These are phyloP conservation scores for Thalassaphorura encarpata DNA, from an alignment of 1,140 invertebrate genomes.

Conservation along the genomic window DNA sequence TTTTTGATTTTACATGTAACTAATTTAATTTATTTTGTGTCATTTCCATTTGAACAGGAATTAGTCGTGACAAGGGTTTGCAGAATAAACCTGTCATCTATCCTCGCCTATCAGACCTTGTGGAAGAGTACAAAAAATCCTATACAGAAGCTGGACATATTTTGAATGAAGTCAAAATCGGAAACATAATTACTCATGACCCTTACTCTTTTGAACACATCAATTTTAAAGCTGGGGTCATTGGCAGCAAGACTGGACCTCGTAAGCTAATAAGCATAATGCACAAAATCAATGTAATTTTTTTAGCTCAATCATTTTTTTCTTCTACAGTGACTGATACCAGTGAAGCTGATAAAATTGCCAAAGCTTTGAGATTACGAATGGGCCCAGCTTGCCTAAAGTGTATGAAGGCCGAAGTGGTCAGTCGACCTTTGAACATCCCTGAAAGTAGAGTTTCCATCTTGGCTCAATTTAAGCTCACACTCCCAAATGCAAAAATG, in stretches of 20 bases:
- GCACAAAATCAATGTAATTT: not conserved
- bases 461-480: too few species aligned
- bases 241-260: not conserved
- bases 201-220: conserved; percentile 19
- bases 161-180: conserved; percentile 24
- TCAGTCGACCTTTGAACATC: too few species aligned
- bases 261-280: not conserved
- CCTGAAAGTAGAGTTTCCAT: too few species aligned
- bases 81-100: conserved; percentile 26
- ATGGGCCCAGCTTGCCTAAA: conserved; percentile 5
- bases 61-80: conserved; percentile 24
- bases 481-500: too few species aligned
- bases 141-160: conserved; percentile 28
- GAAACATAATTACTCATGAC: conserved; percentile 27
- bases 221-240: conserved; percentile 12
- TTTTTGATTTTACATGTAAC: too few species aligned
- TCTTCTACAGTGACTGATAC: not conserved
- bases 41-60: conserved; percentile 5
- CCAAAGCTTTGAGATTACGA: not conserved
- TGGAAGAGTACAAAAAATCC: conserved; percentile 15
- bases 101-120: conserved; percentile 19
- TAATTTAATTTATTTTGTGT: too few species aligned
- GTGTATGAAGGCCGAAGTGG: too few species aligned
- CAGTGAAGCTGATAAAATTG: not conserved
- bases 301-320: not conserved